Base-by-base conservation (phyloP, 2,797 vertebrate genomes). In the Poeciliopsis presidionis region DNA sequence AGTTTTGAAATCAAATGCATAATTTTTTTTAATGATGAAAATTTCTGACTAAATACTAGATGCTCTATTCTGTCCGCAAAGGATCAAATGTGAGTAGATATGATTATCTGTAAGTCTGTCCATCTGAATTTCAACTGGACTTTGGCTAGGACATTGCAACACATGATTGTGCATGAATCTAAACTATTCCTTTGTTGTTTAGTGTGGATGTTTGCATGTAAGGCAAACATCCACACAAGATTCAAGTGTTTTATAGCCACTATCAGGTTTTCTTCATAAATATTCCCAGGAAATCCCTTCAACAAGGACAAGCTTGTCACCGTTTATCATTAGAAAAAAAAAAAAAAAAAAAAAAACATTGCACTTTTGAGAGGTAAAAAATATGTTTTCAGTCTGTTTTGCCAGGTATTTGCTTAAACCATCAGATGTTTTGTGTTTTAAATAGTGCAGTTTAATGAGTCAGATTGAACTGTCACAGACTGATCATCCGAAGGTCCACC, bases 51-150 rank as follows among this genome's bases (percentile, higher is more conserved):
- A 28, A 61, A 61, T 28, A 7, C 28, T 28, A 16, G 57, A 2
- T 36, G 9, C 36, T 36, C n/a, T 63, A 7, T 36, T 36, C 59
- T 63, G 16, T 77, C 74, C 75, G 67, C 47, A 72, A 57, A 79
- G 51, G 43, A 71, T n/a, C 73, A 39, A 76, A 75, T 75, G 22
- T 71, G 51, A 76, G 73, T 30, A 16, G 76, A 85, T 81, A 82
- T 79, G 72, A 49, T 86, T 75, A 81, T 81, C 76, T 79, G 49
- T 59, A 47, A 28, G 7, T 45, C 25, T 46, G 28, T 33, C 5
- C 18, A 22, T 47, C 51, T 25, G 39, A 8, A 41, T 67, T 67
- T 41, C 8, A 25, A 25, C 67, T 43, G 22, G 41, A 70, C 41
- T 70, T 69, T 69, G 22, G 13, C 20, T 41, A 41, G 9, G 63